Evolutionary conservation across 2,797 vertebrate genomes (phyloP), one percentile per base, ranked within the genome.

Genomic region (Phylloscopus collybita): DNA sequence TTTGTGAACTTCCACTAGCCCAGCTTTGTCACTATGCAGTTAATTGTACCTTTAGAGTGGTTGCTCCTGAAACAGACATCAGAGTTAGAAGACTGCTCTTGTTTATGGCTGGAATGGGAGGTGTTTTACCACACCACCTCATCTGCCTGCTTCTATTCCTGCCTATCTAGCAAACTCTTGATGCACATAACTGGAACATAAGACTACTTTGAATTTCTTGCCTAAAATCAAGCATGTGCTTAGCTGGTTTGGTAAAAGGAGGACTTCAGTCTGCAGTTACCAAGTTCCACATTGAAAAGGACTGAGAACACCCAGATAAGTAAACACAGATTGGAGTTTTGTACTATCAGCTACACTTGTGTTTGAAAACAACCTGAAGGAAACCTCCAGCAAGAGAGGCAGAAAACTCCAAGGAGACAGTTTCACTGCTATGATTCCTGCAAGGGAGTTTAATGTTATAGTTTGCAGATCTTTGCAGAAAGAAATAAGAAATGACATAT

Each of bases 391-490:
- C 44, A 64, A n/a, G 19, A 90, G 25, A 70, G 54, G 20, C 36
- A 78, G 65, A 83, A 92, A 80, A 51, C 9, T 5, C 9, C 75
- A 76, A 26, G 32, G 32, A 25, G 21, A 70, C 20, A 59, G 6
- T 26, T 42, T 7, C 26, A 76, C 9, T 1, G 0, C 16, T 11
- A 0, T 22, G 26, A 16, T 45, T 49, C 49, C 23, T 70, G 9
- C 23, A 78, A 78, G 13, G 15, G 13, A 16, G 5, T 44, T 20
- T 56, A 26, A 44, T 8, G 9, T 16, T 32, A 4, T 7, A 16
- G 6, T 9, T 54, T 51, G 29, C n/a, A 79, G 27, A 51, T 54
- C 20, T 51, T 34, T 34, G 34, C 34, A 34, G 36, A 66, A 75
- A 80, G 23, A 86, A 83, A 20, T 6, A 16, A 65, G 29, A 71